Conservation (phyloP, 2,113 vertebrate species). For the Hippopotamus amphibius region DNA sequence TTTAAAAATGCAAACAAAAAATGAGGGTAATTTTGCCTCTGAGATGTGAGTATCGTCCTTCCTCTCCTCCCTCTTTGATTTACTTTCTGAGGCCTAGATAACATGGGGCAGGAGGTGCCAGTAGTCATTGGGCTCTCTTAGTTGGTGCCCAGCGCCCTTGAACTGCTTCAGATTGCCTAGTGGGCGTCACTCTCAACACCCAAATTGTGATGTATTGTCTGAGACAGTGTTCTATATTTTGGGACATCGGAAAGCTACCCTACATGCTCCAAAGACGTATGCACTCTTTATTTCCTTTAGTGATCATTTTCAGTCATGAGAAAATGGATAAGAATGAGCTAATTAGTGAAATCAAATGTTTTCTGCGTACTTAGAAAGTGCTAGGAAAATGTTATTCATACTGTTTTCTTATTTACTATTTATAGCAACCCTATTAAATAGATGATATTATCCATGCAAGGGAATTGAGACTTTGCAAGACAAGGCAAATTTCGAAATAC, state of each 20-base stretch:
- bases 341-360: neutral
- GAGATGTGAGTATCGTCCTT: neutral
- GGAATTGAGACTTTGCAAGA: neutral
- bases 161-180: neutral
- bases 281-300: neutral
- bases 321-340: neutral
- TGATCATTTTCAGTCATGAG: neutral
- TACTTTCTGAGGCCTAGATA: neutral
- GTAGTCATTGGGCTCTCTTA: neutral
- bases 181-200: neutral
- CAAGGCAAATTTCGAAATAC: neutral
- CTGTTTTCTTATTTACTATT: neutral
- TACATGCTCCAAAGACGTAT: neutral
- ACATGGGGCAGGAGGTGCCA: neutral
- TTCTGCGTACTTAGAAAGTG: neutral
- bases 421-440: neutral
- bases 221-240: neutral
- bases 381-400: neutral
- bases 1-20: neutral
- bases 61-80: neutral
- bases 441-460: neutral
- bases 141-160: neutral
- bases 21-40: neutral
- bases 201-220: neutral
- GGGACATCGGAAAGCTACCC: neutral